These are phyloP conservation scores for Drosophila aff. DNA, from an alignment of 1,140 invertebrate genomes.

Conservation along the genomic window DNA sequence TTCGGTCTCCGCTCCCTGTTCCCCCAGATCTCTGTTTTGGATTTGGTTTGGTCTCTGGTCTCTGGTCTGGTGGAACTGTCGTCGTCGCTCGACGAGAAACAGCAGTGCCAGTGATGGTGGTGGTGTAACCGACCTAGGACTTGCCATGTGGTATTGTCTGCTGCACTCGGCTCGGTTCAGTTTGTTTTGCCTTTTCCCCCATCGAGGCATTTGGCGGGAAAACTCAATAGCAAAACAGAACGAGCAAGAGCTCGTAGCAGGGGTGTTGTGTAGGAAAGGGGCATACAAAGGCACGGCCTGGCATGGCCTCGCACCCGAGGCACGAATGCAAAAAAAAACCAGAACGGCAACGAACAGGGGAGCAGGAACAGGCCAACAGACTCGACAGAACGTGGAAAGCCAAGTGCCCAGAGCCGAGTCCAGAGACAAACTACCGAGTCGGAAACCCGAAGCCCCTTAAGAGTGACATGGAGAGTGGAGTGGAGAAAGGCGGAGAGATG, in stretches of 20 bases:
- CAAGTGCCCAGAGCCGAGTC: slow-evolving; percentile 42
- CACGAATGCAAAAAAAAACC: slow-evolving; percentile 56
- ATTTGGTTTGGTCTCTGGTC: slow-evolving; percentile 18
- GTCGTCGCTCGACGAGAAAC: slow-evolving; percentile 4
- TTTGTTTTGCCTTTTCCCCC: slow-evolving; percentile 32
- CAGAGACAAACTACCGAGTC: slow-evolving; percentile 30
- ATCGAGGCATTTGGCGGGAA: slow-evolving; percentile 74
- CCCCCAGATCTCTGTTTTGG: slow-evolving; percentile 7
- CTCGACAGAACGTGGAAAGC: slow-evolving; percentile 25
- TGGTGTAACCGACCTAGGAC: slow-evolving; percentile 83
- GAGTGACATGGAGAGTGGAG: background rate
- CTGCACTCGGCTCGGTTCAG: slow-evolving; percentile 36
- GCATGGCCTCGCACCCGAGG: slow-evolving; percentile 49
- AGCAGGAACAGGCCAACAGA: slow-evolving; percentile 65
- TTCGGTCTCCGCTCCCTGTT: slow-evolving; percentile 8
- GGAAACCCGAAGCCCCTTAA: slow-evolving; percentile 43
- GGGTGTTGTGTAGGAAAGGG: background rate
- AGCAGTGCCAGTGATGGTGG: slow-evolving; percentile 43
- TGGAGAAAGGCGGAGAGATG: background rate
- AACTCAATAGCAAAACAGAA: slow-evolving; percentile 75
- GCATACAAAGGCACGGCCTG: slow-evolving; percentile 8
- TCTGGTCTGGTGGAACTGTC: slow-evolving; percentile 13
- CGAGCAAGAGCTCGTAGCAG: slow-evolving; percentile 28
- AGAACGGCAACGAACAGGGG: slow-evolving; percentile 69
- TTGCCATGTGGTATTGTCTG: slow-evolving; percentile 82